Evolutionary conservation across 2,888 invertebrate genomes (phyloP).

Genomic region (Gryllus longicercus): DNA sequence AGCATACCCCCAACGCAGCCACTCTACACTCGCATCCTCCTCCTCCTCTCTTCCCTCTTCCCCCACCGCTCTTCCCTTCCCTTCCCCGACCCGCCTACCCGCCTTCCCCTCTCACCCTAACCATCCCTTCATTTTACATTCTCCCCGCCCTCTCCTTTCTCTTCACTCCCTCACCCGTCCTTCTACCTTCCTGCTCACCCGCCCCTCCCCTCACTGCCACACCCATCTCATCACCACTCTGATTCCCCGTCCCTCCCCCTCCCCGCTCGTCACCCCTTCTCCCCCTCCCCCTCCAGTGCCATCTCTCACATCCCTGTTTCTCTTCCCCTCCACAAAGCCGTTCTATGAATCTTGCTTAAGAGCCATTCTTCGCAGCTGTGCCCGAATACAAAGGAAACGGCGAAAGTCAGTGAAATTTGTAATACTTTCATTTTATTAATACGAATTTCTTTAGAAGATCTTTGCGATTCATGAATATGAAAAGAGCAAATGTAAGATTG

Average conservation of each 20-base stretch:
- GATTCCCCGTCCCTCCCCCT: not conserved
- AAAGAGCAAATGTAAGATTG: too few species aligned
- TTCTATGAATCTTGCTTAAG: constrained; percentile 9
- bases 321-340: not conserved
- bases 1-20: too few species aligned
- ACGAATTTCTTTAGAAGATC: not conserved
- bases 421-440: not conserved
- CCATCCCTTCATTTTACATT: too few species aligned
- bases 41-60: too few species aligned
- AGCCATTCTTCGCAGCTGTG: not conserved
- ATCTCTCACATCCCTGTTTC: not conserved
- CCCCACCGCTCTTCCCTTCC: too few species aligned
- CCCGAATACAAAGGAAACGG: not conserved
- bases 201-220: not conserved
- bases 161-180: too few species aligned
- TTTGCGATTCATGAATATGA: not conserved
- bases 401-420: not conserved
- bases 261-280: not conserved
- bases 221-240: not conserved
- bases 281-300: too few species aligned
- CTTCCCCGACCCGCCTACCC: too few species aligned
- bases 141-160: too few species aligned
- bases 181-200: too few species aligned
- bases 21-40: too few species aligned
- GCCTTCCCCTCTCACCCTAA: too few species aligned